Evolutionary conservation across 1,140 invertebrate species (phyloP).

Genomic region (Sesamia nonagrioides): DNA sequence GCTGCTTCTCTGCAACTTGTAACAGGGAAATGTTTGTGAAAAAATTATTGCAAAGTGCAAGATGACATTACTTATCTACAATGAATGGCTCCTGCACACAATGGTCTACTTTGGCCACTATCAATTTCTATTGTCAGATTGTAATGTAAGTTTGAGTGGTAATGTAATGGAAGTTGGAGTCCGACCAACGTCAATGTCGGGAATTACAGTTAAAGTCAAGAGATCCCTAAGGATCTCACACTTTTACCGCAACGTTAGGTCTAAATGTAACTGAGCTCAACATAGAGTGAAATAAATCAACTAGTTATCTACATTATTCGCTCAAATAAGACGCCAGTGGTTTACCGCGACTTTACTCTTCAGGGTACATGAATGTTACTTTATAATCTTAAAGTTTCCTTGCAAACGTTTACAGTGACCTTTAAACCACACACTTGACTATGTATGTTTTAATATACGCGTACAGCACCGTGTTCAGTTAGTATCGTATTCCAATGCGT

Average conservation of each 20-base stretch:
- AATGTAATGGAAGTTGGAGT: slow-evolving; percentile 12
- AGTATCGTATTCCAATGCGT: slow-evolving; percentile 73
- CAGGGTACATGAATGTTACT: neutral
- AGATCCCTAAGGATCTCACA: too few species aligned
- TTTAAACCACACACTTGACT: slow-evolving; percentile 32
- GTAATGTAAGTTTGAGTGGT: neutral
- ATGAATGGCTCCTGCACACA: slow-evolving; percentile 32
- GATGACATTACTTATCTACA: slow-evolving; percentile 35
- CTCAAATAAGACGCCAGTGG: neutral
- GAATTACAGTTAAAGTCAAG: neutral
- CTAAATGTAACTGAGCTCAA: neutral
- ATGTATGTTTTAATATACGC: slow-evolving; percentile 11
- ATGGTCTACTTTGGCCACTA: slow-evolving; percentile 38
- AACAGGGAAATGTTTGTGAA: slow-evolving; percentile 28
- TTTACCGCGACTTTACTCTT: neutral
- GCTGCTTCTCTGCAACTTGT: slow-evolving; percentile 11
- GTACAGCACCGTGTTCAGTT: slow-evolving; percentile 43
- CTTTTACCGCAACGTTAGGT: too few species aligned
- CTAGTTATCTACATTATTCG: neutral
- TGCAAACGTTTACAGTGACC: slow-evolving; percentile 18
- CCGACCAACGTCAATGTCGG: neutral
- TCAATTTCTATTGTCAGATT: slow-evolving; percentile 1
- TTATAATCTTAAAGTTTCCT: slow-evolving; percentile 3
- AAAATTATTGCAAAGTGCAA: slow-evolving; percentile 31
- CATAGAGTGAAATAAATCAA: neutral